A percentile compares a stretch with the other conserved stretches of the same genome.
phyloP scores from a whole-genome alignment of 2,888 invertebrate species.

The Ornithoptera priamus region DNA sequence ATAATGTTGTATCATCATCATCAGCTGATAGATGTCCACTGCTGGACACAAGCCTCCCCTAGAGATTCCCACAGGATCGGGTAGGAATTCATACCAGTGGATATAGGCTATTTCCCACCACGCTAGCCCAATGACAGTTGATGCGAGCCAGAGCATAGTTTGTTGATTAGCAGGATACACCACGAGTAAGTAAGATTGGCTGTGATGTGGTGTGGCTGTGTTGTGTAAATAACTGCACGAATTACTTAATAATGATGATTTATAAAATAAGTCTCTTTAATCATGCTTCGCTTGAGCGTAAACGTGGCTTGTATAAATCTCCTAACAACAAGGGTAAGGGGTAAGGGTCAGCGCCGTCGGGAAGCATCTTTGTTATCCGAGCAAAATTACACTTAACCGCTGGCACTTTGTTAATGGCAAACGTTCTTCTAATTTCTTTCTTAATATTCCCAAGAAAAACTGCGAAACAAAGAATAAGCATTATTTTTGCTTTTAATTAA shows the following conservation, averaged over 20 bases:
- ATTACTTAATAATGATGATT: background rate
- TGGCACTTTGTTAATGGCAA: conserved; percentile 11
- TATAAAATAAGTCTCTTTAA: background rate
- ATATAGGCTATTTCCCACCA: no score
- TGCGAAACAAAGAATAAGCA: background rate
- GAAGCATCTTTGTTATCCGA: conserved; percentile 17
- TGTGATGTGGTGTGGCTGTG: no score
- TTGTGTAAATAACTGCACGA: no score
- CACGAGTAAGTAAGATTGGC: no score
- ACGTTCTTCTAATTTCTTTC: conserved; percentile 6
- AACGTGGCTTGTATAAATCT: conserved; percentile 8
- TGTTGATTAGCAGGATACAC: no score
- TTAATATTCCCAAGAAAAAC: conserved; percentile 3
- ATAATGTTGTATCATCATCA: no score
- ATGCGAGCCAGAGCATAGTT: no score
- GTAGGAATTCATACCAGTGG: no score
- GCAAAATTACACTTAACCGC: conserved; percentile 17
- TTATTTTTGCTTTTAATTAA: background rate
- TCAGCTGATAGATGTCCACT: no score
- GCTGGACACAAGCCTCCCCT: no score
- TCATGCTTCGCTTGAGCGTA: background rate
- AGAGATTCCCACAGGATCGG: no score
- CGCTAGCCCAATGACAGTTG: no score
- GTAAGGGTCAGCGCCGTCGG: conserved; percentile 8
- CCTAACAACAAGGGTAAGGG: background rate